These are phyloP conservation scores for Seriola rivoliana DNA, from an alignment of 2,113 vertebrate species.

Conservation along the genomic window DNA sequence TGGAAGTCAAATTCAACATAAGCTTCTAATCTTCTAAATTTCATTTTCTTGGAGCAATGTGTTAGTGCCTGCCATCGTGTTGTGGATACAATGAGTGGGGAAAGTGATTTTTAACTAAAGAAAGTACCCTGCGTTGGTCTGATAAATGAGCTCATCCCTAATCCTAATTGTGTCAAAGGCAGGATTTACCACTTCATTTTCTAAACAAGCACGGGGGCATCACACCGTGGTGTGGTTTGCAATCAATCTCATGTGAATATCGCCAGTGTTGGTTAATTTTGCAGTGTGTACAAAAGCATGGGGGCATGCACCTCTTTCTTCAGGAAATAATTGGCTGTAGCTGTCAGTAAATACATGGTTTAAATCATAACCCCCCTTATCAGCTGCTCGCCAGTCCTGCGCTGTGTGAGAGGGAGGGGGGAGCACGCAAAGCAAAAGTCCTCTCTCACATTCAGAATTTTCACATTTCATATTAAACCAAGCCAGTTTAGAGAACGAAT, in stretches of 20 bases:
- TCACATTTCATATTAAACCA: slow-evolving; percentile 22
- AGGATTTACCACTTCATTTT: slow-evolving; percentile 76
- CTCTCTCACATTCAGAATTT: slow-evolving; percentile 30
- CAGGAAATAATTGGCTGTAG: slow-evolving; percentile 62
- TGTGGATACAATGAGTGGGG: slow-evolving; percentile 67
- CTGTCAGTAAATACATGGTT: slow-evolving; percentile 65
- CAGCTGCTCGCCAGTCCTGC: slow-evolving; percentile 62
- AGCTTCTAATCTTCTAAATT: slow-evolving; percentile 74
- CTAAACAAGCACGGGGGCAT: slow-evolving; percentile 65
- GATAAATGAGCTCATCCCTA: slow-evolving; percentile 77
- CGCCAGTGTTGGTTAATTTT: slow-evolving; percentile 55
- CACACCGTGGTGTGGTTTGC: slow-evolving; percentile 39
- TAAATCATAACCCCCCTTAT: slow-evolving; percentile 71
- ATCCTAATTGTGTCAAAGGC: slow-evolving; percentile 80
- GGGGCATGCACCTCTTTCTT: slow-evolving; percentile 49
- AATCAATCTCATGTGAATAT: slow-evolving; percentile 68
- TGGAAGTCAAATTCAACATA: slow-evolving; percentile 63
- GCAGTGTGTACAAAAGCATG: slow-evolving; percentile 56
- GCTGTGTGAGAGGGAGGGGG: slow-evolving; percentile 19
- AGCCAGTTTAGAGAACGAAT: slow-evolving; percentile 30
- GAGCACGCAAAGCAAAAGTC: slow-evolving; percentile 16
- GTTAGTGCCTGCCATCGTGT: slow-evolving; percentile 49
- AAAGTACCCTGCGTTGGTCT: slow-evolving; percentile 65
- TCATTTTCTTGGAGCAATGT: slow-evolving; percentile 70
- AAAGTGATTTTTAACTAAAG: slow-evolving; percentile 68